Evolutionary conservation across 2,888 invertebrate species (phyloP), one percentile per base, ranked within the genome.

Genomic region (Synergus gifuensis): DNA sequence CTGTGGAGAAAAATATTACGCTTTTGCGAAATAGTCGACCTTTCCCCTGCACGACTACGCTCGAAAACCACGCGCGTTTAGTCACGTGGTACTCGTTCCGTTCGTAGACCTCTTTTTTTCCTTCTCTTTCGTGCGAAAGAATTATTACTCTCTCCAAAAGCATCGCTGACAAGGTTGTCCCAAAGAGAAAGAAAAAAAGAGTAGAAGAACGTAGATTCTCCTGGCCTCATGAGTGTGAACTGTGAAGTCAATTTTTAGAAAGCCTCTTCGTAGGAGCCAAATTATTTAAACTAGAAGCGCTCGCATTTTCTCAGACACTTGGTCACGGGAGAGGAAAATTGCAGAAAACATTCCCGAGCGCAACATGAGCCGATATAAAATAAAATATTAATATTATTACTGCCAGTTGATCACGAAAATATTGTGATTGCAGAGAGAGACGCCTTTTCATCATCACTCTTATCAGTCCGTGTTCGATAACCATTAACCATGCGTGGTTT

Each of bases 11-110:
- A 69, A 36, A 40, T 36, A 58, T 40, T 42, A 36, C 60, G 76
- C 58, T 58, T 76, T 49, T 49, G 42, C 76, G 46, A 28, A 60
- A 58, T 60, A 62, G 62, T 62, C 62, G 62, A 62, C 62, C 62
- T 62, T 62, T 62, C 62, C 62, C 62, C 62, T 62, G 62, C 62
- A 62, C 62, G 62, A 28, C 62, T 62, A 62, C 28, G 62, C 28
- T 62, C 28, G 62, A 62, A 62, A 62, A 62, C 28, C 62, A 62
- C 62, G 62, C 62, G 22, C 28, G 62, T 62, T 62, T 14, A 28
- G 62, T 62, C 62, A 62, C 62, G 62, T 62, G 62, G 14, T 28
- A 22, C 11, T 28, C 62, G 28, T 62, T 28, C 28, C 28, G 62
- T 62, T 28, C 62, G 62, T 28, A 62, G 62, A 62, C 28, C 28